A percentile compares a stretch with the other conserved stretches of the same genome.
These are phyloP conservation scores for Leptinotarsa texana DNA, from an alignment of 1,140 invertebrate genomes.

Conservation along the genomic window DNA sequence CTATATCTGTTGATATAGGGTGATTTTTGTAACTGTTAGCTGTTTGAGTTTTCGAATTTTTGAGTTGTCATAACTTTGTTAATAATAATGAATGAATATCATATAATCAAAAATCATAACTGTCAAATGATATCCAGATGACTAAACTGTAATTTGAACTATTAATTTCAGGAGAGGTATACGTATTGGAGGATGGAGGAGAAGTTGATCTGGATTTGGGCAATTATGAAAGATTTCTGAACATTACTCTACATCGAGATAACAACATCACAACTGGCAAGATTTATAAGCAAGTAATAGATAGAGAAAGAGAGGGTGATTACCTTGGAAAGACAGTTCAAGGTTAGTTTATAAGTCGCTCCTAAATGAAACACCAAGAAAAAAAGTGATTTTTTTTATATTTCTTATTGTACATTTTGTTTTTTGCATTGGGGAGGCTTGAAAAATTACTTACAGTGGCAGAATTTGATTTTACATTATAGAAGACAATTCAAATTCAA, in stretches of 20 bases:
- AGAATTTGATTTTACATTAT: too few relatives aligned
- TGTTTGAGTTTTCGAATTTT: too few relatives aligned
- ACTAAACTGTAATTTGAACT: slow-evolving; percentile 54
- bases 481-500: too few relatives aligned
- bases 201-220: slow-evolving; percentile 99
- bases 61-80: too few relatives aligned
- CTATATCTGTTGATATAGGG: too few relatives aligned
- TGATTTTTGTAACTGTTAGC: too few relatives aligned
- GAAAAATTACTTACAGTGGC: too few relatives aligned
- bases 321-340: slow-evolving; percentile 99
- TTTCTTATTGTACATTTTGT: neutral
- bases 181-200: slow-evolving; percentile 97
- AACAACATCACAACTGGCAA: slow-evolving; percentile 99
- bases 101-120: neutral
- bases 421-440: neutral
- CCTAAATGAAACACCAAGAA: slow-evolving; percentile 4
- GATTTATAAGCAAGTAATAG: slow-evolving; percentile 95
- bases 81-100: too few relatives aligned
- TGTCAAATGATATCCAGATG: neutral
- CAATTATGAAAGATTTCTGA: slow-evolving; percentile 98
- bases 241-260: slow-evolving; percentile 90
- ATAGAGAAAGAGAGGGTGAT: slow-evolving; percentile 89
- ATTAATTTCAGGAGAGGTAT: slow-evolving; percentile 81
- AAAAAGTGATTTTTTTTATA: neutral
- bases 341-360: slow-evolving; percentile 62